Evolutionary conservation across 1,140 invertebrate species (phyloP).

Genomic region (Lithobius niger): DNA sequence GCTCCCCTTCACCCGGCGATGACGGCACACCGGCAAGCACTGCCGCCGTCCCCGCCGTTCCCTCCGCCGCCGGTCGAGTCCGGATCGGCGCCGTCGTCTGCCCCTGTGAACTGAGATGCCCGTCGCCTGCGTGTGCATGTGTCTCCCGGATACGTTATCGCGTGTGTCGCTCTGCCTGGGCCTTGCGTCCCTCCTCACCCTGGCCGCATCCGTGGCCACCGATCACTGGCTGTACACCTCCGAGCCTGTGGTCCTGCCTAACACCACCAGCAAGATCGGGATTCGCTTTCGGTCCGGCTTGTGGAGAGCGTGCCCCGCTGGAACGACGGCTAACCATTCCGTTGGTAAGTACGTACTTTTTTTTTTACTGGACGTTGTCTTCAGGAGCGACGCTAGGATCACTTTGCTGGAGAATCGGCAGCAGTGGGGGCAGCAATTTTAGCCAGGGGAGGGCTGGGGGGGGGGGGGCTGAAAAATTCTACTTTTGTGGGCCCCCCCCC

Average conservation of each 20-base stretch:
- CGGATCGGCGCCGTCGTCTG: not conserved
- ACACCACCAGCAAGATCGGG: not conserved
- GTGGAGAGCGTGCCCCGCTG: conserved; percentile 3
- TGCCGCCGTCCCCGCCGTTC: not conserved
- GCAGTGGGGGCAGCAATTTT: too few relatives aligned
- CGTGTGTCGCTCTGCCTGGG: conserved; percentile 20
- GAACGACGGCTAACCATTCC: not conserved
- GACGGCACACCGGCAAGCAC: not conserved
- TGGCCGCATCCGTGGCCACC: conserved; percentile 22
- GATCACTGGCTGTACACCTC: conserved; percentile 25
- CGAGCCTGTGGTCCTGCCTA: conserved; percentile 14
- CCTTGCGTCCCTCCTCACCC: conserved; percentile 17
- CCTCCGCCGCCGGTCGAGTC: not conserved
- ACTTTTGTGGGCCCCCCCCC: too few relatives aligned
- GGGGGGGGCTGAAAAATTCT: too few relatives aligned
- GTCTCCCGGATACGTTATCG: conserved; percentile 9
- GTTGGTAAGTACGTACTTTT: conserved; percentile 3
- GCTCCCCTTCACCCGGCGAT: too few relatives aligned
- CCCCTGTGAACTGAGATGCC: not conserved
- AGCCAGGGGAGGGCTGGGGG: too few relatives aligned
- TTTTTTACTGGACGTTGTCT: too few relatives aligned
- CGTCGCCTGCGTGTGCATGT: conserved; percentile 9
- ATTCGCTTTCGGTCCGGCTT: not conserved
- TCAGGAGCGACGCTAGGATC: too few relatives aligned
- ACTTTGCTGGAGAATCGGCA: too few relatives aligned